Percentiles rank a stretch among this genome's conserved stretches.
phyloP scores from a whole-genome alignment of 2,888 invertebrate species.

The Drosophila borealis region DNA sequence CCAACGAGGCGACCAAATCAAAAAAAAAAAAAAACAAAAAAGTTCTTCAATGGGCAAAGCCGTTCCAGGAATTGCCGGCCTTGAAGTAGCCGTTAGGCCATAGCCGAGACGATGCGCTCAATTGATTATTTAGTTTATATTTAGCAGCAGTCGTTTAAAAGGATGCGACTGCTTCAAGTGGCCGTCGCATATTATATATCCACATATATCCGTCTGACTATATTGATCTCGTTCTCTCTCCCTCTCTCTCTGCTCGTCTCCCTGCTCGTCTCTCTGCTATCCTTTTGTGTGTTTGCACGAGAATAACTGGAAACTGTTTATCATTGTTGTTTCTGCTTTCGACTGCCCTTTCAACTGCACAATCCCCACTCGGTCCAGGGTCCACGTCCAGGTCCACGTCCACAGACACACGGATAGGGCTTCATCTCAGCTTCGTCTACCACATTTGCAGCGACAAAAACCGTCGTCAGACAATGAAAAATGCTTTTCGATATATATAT shows the following conservation, averaged over 20 bases:
- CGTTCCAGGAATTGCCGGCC: slow-evolving; percentile 74
- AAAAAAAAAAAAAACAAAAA: slow-evolving; percentile 34
- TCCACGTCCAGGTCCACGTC: slow-evolving; percentile 6
- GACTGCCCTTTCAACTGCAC: slow-evolving; percentile 38
- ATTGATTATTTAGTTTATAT: slow-evolving; percentile 80
- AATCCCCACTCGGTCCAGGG: slow-evolving; percentile 32
- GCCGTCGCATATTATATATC: slow-evolving; percentile 37
- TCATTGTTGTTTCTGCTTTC: slow-evolving; percentile 74
- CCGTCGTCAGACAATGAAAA: slow-evolving; percentile 61
- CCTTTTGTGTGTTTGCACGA: slow-evolving; percentile 68
- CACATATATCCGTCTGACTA: slow-evolving; percentile 39
- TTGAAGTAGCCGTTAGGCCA: slow-evolving; percentile 76
- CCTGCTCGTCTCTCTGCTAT: slow-evolving; percentile 37
- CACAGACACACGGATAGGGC: slow-evolving; percentile 33
- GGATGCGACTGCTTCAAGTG: slow-evolving; percentile 73
- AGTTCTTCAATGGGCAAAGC: slow-evolving; percentile 56
- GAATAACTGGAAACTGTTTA: slow-evolving; percentile 77
- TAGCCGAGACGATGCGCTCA: slow-evolving; percentile 64
- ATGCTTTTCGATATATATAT: slow-evolving; percentile 48
- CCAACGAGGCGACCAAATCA: slow-evolving; percentile 53
- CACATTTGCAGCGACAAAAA: slow-evolving; percentile 48
- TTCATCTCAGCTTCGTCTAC: slow-evolving; percentile 43
- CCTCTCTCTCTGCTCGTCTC: slow-evolving; percentile 9
- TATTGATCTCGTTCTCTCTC: slow-evolving; percentile 11
- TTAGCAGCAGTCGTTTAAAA: slow-evolving; percentile 74